Evolutionary conservation across 2,797 vertebrate species (phyloP).

Genomic region (Dicrostonyx torquatus): DNA sequence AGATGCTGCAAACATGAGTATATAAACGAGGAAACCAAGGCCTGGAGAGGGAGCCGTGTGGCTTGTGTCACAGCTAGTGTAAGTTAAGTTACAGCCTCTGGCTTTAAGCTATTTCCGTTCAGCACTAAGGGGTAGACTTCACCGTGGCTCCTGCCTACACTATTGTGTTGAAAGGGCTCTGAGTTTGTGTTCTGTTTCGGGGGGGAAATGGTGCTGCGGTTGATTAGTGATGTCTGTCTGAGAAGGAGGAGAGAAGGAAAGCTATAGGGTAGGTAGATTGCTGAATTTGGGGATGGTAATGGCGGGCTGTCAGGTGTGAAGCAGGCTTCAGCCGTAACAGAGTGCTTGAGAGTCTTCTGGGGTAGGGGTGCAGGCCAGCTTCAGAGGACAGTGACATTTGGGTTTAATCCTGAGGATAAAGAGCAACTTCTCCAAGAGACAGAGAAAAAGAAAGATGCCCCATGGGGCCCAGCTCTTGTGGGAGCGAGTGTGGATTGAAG

Average conservation of each 20-base stretch:
- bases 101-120: not conserved
- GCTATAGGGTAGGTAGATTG: not conserved
- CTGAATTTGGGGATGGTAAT: constrained; percentile 12
- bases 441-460: not conserved
- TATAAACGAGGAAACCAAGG: not conserved
- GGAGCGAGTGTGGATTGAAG: not conserved
- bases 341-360: not conserved
- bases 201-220: not conserved
- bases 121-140: not conserved
- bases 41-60: not conserved
- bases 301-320: not conserved
- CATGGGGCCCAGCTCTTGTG: not conserved
- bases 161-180: not conserved
- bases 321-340: not conserved
- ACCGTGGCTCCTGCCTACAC: not conserved
- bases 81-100: not conserved
- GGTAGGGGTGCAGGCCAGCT: not conserved
- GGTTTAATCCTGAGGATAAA: constrained; percentile 36
- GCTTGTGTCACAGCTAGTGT: not conserved
- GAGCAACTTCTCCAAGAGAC: not conserved
- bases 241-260: not conserved
- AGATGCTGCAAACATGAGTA: not conserved
- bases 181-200: not conserved
- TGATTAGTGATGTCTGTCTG: not conserved
- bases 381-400: not conserved